These are phyloP conservation scores for Nibea coibor DNA, from an alignment of 2,113 vertebrate species.

Conservation along the genomic window DNA sequence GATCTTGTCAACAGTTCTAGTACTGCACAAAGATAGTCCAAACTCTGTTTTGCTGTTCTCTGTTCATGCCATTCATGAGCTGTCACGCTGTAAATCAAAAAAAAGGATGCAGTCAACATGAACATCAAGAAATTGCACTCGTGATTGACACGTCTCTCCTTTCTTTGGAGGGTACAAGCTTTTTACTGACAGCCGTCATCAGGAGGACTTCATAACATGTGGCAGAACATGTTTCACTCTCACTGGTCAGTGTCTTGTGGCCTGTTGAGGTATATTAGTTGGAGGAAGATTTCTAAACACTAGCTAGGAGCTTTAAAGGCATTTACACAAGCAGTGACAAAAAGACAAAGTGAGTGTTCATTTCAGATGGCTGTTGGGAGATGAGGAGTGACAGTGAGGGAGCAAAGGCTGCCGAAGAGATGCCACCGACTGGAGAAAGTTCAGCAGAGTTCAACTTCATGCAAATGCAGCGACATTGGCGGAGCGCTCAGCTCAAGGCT, in stretches of 20 bases:
- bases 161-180: background rate
- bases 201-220: background rate
- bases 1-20: slow-evolving; percentile 24
- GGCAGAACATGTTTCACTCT: background rate
- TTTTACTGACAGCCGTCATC: slow-evolving; percentile 12
- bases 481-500: background rate
- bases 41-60: slow-evolving; percentile 11
- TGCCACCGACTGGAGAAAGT: slow-evolving; percentile 4
- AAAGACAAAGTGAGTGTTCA: background rate
- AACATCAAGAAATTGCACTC: slow-evolving; percentile 10
- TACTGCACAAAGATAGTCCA: background rate
- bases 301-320: background rate
- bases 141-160: slow-evolving; percentile 16
- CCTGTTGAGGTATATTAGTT: too few species aligned
- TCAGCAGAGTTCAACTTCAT: slow-evolving; percentile 3
- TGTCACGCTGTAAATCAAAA: slow-evolving; percentile 17
- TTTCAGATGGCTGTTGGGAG: background rate
- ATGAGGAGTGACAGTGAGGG: slow-evolving; percentile 35
- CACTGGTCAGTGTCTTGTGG: background rate
- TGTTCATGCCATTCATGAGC: slow-evolving; percentile 28
- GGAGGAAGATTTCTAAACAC: background rate
- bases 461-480: background rate
- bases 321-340: slow-evolving; percentile 1
- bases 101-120: slow-evolving; percentile 29
- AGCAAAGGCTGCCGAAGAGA: slow-evolving; percentile 2